Evolutionary conservation across 1,140 invertebrate genomes (phyloP).

Genomic region (Sycobia sp.): DNA sequence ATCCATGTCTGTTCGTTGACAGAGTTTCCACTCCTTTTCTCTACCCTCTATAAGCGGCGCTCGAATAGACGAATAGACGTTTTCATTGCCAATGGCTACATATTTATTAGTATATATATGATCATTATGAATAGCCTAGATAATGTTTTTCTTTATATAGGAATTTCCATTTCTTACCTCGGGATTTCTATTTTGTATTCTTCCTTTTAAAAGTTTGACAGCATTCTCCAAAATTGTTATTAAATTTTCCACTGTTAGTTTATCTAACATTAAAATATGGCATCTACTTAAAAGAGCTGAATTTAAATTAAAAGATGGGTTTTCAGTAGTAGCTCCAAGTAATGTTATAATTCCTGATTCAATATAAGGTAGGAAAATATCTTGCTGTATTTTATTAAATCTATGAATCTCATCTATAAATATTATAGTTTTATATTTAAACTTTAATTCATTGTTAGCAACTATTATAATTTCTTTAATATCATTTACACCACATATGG

Average conservation of each 20-base stretch:
- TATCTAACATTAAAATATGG: slow-evolving; percentile 77
- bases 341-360: slow-evolving; percentile 82
- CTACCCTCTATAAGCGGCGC: no score
- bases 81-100: no score
- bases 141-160: no score
- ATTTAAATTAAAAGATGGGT: slow-evolving; percentile 85
- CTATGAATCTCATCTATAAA: slow-evolving; percentile 91
- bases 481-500: slow-evolving; percentile 75
- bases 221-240: slow-evolving; percentile 69
- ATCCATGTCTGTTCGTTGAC: no score
- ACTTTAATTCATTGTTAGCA: slow-evolving; percentile 76
- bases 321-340: slow-evolving; percentile 87
- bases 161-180: no score
- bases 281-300: slow-evolving; percentile 79
- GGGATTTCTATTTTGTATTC: no score
- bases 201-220: slow-evolving; percentile 54
- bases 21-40: no score
- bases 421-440: slow-evolving; percentile 75
- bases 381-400: slow-evolving; percentile 82
- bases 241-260: slow-evolving; percentile 68
- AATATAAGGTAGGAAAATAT: slow-evolving; percentile 79
- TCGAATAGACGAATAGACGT: no score
- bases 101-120: no score
- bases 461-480: slow-evolving; percentile 75
- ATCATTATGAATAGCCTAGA: no score